Conservation (phyloP, 2,797 vertebrate genomes). For the Hemibagrus guttatus region DNA sequence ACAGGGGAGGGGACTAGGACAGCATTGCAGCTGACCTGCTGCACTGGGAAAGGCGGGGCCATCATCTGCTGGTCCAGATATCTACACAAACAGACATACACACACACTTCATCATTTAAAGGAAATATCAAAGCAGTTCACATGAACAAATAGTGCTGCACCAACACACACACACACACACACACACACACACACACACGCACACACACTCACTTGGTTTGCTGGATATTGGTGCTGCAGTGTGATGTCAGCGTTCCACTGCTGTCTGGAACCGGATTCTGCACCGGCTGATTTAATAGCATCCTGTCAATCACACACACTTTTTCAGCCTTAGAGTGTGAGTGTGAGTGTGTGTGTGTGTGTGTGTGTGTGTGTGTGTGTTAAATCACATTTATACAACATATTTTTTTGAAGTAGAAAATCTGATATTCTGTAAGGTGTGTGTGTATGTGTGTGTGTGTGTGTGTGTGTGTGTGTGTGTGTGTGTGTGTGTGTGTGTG, state of each 20-base stretch:
- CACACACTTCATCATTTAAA: not conserved
- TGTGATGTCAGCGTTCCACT: slow-evolving; percentile 72
- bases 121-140: not conserved
- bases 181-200: not conserved
- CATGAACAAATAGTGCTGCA: slow-evolving; percentile 62
- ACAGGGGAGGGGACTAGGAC: slow-evolving; percentile 70
- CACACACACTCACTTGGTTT: slow-evolving; percentile 72
- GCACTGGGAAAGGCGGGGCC: slow-evolving; percentile 71
- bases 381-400: not conserved
- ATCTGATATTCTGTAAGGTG: not conserved
- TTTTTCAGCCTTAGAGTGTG: not conserved
- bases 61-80: slow-evolving; percentile 82
- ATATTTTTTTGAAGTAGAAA: not conserved
- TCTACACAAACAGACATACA: slow-evolving; percentile 64
- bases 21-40: slow-evolving; percentile 74
- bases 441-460: not conserved
- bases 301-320: slow-evolving; percentile 66
- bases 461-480: slow-evolving; percentile 9
- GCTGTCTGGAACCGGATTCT: slow-evolving; percentile 74
- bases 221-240: slow-evolving; percentile 76
- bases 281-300: slow-evolving; percentile 80
- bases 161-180: slow-evolving; percentile 11
- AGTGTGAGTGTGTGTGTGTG: slow-evolving; percentile 24
- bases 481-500: slow-evolving; percentile 16
- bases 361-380: not conserved